Conservation (phyloP, 2,888 invertebrate species). For the Anticlea derivata region DNA sequence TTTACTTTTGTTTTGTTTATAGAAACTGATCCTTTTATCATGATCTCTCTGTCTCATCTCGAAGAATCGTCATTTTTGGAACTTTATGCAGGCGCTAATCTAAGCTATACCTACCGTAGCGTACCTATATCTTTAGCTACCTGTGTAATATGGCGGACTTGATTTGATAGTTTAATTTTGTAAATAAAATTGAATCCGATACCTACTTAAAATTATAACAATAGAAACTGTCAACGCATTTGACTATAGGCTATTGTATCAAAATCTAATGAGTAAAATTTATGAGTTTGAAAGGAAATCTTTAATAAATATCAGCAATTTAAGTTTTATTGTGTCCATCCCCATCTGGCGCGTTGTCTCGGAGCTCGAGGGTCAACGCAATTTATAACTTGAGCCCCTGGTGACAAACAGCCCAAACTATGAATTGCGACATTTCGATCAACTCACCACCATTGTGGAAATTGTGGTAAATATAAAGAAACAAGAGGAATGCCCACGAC, state of each 20-base stretch:
- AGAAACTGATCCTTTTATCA: conserved; percentile 16
- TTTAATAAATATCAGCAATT: conserved; percentile 58
- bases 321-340: conserved; percentile 64
- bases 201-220: too few relatives aligned
- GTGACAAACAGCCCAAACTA: conserved; percentile 63
- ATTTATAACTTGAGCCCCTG: conserved; percentile 62
- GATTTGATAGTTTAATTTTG: too few relatives aligned
- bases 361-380: conserved; percentile 64
- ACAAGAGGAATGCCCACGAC: too few relatives aligned
- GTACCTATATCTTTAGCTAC: too few relatives aligned
- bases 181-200: too few relatives aligned
- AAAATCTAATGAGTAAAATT: too few relatives aligned
- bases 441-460: conserved; percentile 47
- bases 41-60: background rate
- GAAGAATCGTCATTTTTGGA: too few relatives aligned
- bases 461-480: conserved; percentile 28
- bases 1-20: conserved; percentile 35
- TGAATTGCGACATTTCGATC: conserved; percentile 57
- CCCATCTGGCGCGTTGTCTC: conserved; percentile 60
- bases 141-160: too few relatives aligned
- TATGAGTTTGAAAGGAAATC: conserved; percentile 39
- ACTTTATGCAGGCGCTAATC: background rate
- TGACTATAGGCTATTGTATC: too few relatives aligned
- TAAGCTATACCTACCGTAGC: too few relatives aligned
- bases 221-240: too few relatives aligned